phyloP scores from a whole-genome alignment of 2,888 invertebrate species.

The Lasioglossum pauxillum region DNA sequence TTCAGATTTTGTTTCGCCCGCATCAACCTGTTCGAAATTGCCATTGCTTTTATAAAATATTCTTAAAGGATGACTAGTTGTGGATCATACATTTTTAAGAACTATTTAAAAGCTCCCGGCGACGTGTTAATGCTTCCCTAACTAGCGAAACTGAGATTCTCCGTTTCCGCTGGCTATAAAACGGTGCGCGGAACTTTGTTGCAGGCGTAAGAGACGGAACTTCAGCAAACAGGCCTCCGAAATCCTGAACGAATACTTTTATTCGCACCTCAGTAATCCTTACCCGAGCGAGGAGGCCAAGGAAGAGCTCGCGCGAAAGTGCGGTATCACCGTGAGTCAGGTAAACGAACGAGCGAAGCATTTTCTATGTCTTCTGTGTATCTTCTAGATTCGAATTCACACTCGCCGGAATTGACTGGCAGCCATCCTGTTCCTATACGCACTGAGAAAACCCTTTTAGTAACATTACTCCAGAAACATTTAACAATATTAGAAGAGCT shows the following conservation, averaged over 20 bases:
- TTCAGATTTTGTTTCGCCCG: not conserved
- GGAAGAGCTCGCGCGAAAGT: constrained; percentile 99
- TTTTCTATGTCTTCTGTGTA: constrained; percentile 60
- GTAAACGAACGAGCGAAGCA: constrained; percentile 84
- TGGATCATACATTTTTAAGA: not conserved
- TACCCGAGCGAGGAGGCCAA: constrained; percentile 99
- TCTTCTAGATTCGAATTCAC: not conserved
- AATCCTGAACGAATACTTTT: constrained; percentile 99
- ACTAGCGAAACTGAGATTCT: not conserved
- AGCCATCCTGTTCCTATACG: not conserved
- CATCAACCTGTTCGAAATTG: not conserved
- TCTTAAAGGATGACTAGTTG: not conserved
- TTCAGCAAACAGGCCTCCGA: constrained; percentile 99
- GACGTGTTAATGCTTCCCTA: not conserved
- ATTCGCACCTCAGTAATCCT: constrained; percentile 99
- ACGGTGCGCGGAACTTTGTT: constrained; percentile 43
- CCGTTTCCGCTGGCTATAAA: not conserved
- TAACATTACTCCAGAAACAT: not conserved
- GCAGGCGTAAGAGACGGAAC: constrained; percentile 95
- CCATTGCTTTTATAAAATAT: not conserved
- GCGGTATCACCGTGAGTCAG: constrained; percentile 99
- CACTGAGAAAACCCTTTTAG: not conserved
- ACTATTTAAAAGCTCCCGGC: not conserved
- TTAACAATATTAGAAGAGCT: not conserved
- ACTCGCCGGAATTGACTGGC: constrained; percentile 19